A percentile compares a stretch with the other conserved stretches of the same genome.
Conservation (phyloP, 2,113 vertebrate species). For the Gasterosteus nipponicus region DNA sequence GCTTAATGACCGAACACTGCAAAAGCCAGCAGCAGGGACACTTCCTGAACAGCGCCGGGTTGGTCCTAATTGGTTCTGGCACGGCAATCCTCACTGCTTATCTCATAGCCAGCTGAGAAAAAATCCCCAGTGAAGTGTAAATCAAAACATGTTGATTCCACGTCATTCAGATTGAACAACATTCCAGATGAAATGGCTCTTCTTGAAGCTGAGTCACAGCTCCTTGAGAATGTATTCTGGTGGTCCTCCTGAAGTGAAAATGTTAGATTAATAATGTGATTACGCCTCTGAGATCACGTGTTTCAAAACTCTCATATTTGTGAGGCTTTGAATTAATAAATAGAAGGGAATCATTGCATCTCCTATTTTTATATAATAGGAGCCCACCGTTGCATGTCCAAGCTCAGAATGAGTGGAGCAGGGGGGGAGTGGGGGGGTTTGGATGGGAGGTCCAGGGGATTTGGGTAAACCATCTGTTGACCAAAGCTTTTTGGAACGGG, state of each 20-base stretch:
- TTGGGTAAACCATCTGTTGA: conserved; percentile 84
- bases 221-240: not conserved
- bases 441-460: conserved; percentile 74
- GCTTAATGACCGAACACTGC: conserved; percentile 73
- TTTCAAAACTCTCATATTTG: not conserved
- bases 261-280: not conserved
- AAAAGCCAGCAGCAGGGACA: conserved; percentile 73
- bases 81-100: conserved; percentile 68
- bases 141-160: conserved; percentile 71
- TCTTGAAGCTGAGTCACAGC: not conserved
- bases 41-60: conserved; percentile 71
- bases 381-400: conserved; percentile 69
- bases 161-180: conserved; percentile 37
- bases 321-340: conserved; percentile 14
- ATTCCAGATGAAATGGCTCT: conserved; percentile 4
- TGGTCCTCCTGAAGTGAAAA: conserved; percentile 13
- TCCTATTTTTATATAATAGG: conserved; percentile 38
- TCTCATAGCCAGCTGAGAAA: conserved; percentile 71
- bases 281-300: not conserved
- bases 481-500: conserved; percentile 82
- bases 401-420: conserved; percentile 60
- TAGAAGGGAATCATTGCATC: conserved; percentile 46
- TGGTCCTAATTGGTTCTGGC: conserved; percentile 74
- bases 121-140: conserved; percentile 63
- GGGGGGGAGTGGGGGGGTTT: conserved; percentile 21